Conservation (phyloP, 2,797 vertebrate genomes). For the Chelonia mydas region DNA sequence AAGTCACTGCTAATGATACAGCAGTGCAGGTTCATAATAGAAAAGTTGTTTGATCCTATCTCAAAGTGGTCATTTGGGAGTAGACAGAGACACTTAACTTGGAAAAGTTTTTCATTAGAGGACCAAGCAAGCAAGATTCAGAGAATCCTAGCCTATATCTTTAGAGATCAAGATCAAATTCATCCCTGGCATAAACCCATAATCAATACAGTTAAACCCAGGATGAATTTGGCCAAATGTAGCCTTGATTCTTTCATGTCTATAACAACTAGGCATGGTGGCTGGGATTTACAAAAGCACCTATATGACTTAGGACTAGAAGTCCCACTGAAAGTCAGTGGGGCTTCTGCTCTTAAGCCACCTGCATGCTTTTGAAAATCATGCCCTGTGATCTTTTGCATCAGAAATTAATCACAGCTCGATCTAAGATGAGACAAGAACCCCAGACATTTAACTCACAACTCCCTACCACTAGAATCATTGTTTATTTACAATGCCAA, state of each 20-base stretch:
- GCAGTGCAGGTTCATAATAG: not conserved
- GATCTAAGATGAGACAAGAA: not conserved
- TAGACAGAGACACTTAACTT: not conserved
- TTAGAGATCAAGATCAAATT: not conserved
- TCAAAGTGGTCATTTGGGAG: not conserved
- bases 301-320: not conserved
- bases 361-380: not conserved
- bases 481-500: rapidly evolving
- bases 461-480: rapidly evolving
- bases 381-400: not conserved
- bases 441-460: not conserved
- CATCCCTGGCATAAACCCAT: not conserved
- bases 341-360: not conserved
- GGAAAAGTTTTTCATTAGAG: not conserved
- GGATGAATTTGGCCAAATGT: not conserved
- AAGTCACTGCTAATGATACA: not conserved
- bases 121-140: not conserved
- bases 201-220: not conserved
- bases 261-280: not conserved
- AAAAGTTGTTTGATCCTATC: not conserved
- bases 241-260: not conserved
- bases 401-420: not conserved
- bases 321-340: not conserved
- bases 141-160: not conserved
- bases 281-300: not conserved